Percentiles rank a stretch among this genome's conserved stretches.
Evolutionary conservation across 2,113 vertebrate species (phyloP).

Genomic region (Raja brachyura): DNA sequence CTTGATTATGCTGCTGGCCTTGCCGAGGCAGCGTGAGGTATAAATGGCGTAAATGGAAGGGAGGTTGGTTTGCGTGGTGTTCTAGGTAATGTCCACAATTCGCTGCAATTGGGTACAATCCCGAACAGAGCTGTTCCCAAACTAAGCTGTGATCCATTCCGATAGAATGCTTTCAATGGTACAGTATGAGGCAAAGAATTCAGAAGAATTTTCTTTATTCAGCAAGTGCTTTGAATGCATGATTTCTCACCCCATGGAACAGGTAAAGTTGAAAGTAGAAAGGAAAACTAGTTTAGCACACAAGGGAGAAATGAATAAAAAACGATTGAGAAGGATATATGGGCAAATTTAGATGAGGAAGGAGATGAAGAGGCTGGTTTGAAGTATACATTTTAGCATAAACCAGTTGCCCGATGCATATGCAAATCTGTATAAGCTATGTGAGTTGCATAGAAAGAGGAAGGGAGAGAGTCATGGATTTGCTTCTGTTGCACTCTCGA

Average conservation of each 20-base stretch:
- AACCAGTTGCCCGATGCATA: neutral
- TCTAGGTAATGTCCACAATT: too few species aligned
- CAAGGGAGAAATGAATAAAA: neutral
- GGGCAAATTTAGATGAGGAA: neutral
- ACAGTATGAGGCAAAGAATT: neutral
- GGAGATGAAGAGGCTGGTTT: neutral
- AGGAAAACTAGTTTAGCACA: neutral
- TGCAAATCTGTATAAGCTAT: neutral
- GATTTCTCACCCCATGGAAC: neutral
- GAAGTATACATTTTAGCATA: neutral
- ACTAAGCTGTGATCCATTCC: too few species aligned
- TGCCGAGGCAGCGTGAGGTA: too few species aligned
- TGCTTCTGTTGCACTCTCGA: neutral
- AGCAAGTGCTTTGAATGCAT: neutral
- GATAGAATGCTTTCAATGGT: too few species aligned
- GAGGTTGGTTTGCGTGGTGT: too few species aligned
- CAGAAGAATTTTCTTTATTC: neutral
- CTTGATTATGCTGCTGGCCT: too few species aligned
- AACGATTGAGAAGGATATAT: neutral
- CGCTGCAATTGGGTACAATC: too few species aligned
- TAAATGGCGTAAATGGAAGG: too few species aligned
- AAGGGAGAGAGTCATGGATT: neutral
- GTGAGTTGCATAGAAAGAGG: neutral
- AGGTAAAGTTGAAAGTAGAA: neutral
- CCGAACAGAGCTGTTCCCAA: too few species aligned